phyloP scores from a whole-genome alignment of 2,888 invertebrate genomes.

The Hydrotaea diabolus region DNA sequence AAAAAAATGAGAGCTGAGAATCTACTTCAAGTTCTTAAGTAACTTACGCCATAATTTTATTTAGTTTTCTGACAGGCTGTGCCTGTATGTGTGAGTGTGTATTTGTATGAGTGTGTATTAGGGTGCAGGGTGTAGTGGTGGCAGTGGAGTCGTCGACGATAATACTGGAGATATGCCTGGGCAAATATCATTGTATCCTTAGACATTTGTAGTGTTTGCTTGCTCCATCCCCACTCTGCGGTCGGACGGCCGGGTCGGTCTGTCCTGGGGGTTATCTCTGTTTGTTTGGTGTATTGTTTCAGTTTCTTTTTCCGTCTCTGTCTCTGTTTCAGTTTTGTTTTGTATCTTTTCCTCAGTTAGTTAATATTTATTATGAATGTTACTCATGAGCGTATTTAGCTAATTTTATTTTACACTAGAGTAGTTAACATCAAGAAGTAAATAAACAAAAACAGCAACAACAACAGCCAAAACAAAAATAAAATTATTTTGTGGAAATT shows the following conservation, averaged over 20 bases:
- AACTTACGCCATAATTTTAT: slow-evolving; percentile 58
- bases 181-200: slow-evolving; percentile 54
- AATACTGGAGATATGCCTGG: slow-evolving; percentile 32
- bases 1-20: background rate
- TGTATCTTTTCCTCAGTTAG: slow-evolving; percentile 45
- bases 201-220: slow-evolving; percentile 38
- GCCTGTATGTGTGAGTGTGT: background rate
- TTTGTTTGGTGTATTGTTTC: slow-evolving; percentile 20
- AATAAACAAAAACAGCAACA: slow-evolving; percentile 15
- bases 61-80: slow-evolving; percentile 34
- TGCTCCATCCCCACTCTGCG: slow-evolving; percentile 16
- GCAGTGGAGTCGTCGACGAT: background rate
- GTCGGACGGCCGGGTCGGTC: background rate
- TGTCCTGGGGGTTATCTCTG: slow-evolving; percentile 18
- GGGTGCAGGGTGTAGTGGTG: background rate
- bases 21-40: slow-evolving; percentile 50
- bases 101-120: background rate
- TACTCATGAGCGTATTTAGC: slow-evolving; percentile 70
- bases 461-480: slow-evolving; percentile 32
- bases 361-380: slow-evolving; percentile 69
- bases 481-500: slow-evolving; percentile 51
- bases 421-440: slow-evolving; percentile 56
- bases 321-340: slow-evolving; percentile 23
- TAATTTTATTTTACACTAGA: slow-evolving; percentile 70
- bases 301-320: slow-evolving; percentile 19